Base-by-base conservation (phyloP, 2,113 vertebrate genomes). In the Pollachius pollachius region DNA sequence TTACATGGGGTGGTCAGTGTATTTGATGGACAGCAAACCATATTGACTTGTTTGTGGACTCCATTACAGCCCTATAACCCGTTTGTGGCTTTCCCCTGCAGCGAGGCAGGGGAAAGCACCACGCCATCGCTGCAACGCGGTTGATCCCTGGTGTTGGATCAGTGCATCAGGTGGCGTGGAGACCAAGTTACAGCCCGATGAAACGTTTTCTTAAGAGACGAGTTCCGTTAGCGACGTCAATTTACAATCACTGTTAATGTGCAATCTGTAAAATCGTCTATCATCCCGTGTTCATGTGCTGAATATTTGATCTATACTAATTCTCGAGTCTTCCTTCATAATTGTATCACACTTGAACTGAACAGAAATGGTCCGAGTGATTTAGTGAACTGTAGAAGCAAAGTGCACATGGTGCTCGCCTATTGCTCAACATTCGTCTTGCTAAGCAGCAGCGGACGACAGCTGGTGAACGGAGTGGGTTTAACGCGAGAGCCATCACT, bases 21-120 rank as follows among this genome's bases (percentile, higher is more conserved):
- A 83, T 81, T 73, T 71, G 81, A 23, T 71, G 71, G 80, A 65
- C 79, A 72, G 80, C 85, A 81, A 85, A 67, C 72, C 70, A 71
- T 83, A 91, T 89, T 65, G 89, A 91, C 87, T 69, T 19, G 61
- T 85, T 70, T 52, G 19, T 79, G 76, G 79, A 73, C 73, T 80
- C 71, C 64, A 84, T 88, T 86, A 87, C 79, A 73, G 79, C 12
- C 71, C 48, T 15, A 75, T 87, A 87, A 88, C 67, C 52, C 63
- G 73, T 80, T 81, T 84, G 77, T 71, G 61, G 79, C 73, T 79
- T 81, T 68, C 68, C 72, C 54, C 54, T 6, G 54, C n/a, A 57
- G 54, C 6, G 54, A n/a, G 54, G 21, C 18, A 15, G 60, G 41
- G 1, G 41, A 2, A 13, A 48, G 41, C 9, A 48, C 41, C 1